Conservation (phyloP, 2,797 vertebrate species). For the Spheniscus humboldti region DNA sequence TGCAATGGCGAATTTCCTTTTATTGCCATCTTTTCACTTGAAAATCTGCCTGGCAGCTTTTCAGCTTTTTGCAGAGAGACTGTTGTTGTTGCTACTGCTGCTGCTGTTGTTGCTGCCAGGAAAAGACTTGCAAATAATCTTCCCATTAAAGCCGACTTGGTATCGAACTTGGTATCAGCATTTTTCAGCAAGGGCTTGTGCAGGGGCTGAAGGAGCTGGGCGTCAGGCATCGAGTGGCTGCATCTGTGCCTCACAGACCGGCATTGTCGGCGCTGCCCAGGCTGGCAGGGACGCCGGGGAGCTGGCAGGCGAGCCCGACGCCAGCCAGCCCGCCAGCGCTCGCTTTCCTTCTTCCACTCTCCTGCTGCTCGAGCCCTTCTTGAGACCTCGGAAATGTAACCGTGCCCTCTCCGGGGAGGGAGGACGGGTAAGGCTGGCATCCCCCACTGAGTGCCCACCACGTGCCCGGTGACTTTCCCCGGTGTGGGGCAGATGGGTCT, state of each 20-base stretch:
- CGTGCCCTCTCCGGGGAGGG: too few species aligned
- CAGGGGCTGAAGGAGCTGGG: background rate
- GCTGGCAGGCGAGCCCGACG: background rate
- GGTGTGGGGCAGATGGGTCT: background rate
- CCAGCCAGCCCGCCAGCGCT: background rate
- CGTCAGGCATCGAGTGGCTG: background rate
- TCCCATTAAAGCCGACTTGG: background rate
- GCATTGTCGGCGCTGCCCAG: background rate
- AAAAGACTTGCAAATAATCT: conserved; percentile 24
- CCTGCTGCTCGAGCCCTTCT: background rate
- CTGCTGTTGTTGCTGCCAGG: background rate
- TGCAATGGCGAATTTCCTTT: background rate
- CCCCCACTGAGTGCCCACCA: background rate
- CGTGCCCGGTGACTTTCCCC: accelerated
- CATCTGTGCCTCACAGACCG: background rate
- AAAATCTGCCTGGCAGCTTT: conserved; percentile 51
- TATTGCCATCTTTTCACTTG: conserved; percentile 37
- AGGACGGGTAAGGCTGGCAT: background rate
- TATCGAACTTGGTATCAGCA: background rate
- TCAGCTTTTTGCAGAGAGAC: conserved; percentile 22
- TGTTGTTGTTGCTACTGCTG: background rate
- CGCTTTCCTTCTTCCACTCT: background rate
- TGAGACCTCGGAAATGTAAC: background rate
- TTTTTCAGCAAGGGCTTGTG: background rate
- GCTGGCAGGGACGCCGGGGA: background rate